Conservation (phyloP, 2,888 invertebrate genomes). For the Harpagoxenus sublaevis region DNA sequence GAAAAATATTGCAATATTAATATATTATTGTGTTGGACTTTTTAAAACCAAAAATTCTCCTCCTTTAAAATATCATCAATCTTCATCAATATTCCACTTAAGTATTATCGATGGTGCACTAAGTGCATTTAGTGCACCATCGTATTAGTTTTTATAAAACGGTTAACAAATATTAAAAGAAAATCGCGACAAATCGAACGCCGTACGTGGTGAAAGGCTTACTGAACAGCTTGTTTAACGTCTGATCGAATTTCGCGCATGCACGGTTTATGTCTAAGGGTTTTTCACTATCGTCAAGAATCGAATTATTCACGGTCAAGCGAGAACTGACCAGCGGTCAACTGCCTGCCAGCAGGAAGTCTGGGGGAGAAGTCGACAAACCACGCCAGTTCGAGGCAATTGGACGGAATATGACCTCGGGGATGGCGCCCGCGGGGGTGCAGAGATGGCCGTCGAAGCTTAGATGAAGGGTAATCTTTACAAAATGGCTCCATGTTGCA, state of each 20-base stretch:
- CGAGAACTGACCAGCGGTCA: conserved; percentile 84
- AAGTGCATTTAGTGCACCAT: background rate
- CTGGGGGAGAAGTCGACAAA: conserved; percentile 63
- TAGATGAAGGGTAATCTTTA: conserved; percentile 71
- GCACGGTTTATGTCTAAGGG: conserved; percentile 62
- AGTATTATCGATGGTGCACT: no score
- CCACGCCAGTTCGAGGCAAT: conserved; percentile 78
- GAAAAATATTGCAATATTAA: background rate
- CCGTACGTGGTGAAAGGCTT: conserved; percentile 47
- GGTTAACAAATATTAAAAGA: background rate
- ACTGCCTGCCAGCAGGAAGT: conserved; percentile 80
- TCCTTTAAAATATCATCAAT: background rate
- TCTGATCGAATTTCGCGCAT: conserved; percentile 69
- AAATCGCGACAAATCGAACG: background rate
- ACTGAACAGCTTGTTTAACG: conserved; percentile 51
- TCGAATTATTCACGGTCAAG: conserved; percentile 84
- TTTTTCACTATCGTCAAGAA: conserved; percentile 65
- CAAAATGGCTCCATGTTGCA: conserved; percentile 83
- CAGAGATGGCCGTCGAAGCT: conserved; percentile 65
- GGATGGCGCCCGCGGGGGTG: conserved; percentile 68
- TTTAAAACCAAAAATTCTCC: background rate
- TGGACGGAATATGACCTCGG: conserved; percentile 71
- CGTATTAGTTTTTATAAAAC: background rate
- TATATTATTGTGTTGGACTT: background rate
- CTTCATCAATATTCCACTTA: background rate